A percentile compares a stretch with the other conserved stretches of the same genome.
These are phyloP conservation scores for Lacanobia oleracea DNA, from an alignment of 2,888 invertebrate genomes.

Conservation along the genomic window DNA sequence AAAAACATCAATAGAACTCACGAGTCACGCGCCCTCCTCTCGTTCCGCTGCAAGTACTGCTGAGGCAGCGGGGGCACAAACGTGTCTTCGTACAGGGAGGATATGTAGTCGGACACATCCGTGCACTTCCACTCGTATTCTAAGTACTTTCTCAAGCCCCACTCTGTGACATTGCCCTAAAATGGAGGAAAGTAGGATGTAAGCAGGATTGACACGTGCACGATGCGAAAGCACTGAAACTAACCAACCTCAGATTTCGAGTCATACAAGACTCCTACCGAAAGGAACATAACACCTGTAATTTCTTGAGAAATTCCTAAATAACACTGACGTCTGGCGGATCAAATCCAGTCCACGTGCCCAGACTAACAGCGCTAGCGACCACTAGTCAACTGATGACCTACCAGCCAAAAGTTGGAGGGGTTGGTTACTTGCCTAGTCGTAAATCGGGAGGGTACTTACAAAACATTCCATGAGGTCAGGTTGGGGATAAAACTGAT, in stretches of 20 bases:
- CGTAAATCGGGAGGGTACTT: slow-evolving; percentile 62
- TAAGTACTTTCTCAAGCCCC: slow-evolving; percentile 83
- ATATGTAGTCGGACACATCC: slow-evolving; percentile 83
- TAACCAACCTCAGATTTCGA: not conserved
- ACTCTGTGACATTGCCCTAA: slow-evolving; percentile 87
- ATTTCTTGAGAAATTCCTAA: not conserved
- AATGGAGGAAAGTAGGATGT: not conserved
- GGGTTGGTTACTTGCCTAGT: not conserved
- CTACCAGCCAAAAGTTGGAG: too few relatives aligned
- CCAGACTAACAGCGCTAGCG: not conserved
- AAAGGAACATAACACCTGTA: not conserved
- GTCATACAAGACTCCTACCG: too few relatives aligned
- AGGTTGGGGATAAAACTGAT: slow-evolving; percentile 83
- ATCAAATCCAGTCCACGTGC: not conserved
- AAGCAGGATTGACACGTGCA: not conserved
- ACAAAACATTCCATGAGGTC: slow-evolving; percentile 85
- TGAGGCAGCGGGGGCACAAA: slow-evolving; percentile 80
- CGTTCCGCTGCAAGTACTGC: slow-evolving; percentile 79
- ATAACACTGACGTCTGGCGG: not conserved
- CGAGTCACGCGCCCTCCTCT: slow-evolving; percentile 81
- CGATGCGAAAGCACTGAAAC: not conserved
- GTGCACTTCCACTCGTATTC: slow-evolving; percentile 87
- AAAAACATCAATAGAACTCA: slow-evolving; percentile 57
- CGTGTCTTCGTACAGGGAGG: slow-evolving; percentile 82
- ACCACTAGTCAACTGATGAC: not conserved